These are phyloP conservation scores for Drosophila nannoptera DNA, from an alignment of 1,140 invertebrate genomes.

Conservation along the genomic window DNA sequence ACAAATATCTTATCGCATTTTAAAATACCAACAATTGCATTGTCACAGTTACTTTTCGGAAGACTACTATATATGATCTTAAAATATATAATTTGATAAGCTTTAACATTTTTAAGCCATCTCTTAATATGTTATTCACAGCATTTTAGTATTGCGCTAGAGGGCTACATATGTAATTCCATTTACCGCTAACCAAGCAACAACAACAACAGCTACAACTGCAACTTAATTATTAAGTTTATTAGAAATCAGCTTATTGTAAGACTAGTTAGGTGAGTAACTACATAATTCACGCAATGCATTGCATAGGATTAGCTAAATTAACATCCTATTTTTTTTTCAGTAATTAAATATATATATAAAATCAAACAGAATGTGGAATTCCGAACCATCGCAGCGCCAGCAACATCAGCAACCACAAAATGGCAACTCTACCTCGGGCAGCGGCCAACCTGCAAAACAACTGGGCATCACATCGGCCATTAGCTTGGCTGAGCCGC, in stretches of 20 bases:
- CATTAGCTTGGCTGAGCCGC: conserved; percentile 92
- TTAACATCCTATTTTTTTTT: not conserved
- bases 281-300: not conserved
- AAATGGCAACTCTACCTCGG: conserved; percentile 70
- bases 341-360: conserved; percentile 51
- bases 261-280: conserved; percentile 64
- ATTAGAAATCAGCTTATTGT: conserved; percentile 37
- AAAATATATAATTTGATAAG: not conserved
- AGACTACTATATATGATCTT: not conserved
- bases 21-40: conserved; percentile 24
- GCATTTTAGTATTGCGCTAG: conserved; percentile 62
- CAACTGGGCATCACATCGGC: conserved; percentile 95
- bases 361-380: conserved; percentile 62
- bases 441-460: conserved; percentile 67
- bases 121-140: conserved; percentile 37
- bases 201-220: conserved; percentile 26
- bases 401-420: conserved; percentile 43
- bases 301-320: not conserved
- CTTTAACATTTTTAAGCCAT: conserved; percentile 7
- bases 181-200: conserved; percentile 41
- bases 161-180: conserved; percentile 60
- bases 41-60: conserved; percentile 7
- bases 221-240: conserved; percentile 58
- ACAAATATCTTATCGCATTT: conserved; percentile 50
- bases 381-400: conserved; percentile 70